These are phyloP conservation scores for Caenorhabditis wallacei DNA, from an alignment of 2,888 invertebrate species.

Conservation along the genomic window DNA sequence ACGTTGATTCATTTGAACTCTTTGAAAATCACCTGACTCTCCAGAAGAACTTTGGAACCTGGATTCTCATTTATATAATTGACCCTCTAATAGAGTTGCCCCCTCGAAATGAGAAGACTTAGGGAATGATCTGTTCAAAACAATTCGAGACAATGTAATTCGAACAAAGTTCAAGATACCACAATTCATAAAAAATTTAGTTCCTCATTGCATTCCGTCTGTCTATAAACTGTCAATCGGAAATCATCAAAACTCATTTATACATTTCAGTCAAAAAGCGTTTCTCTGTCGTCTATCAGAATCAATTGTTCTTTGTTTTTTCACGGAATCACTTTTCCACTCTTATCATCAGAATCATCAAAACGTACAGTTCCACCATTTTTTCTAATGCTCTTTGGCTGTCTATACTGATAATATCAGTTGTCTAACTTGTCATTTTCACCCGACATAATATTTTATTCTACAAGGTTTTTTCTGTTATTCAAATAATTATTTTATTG, in stretches of 20 bases:
- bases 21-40: too few relatives aligned
- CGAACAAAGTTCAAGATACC: too few relatives aligned
- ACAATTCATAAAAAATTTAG: too few relatives aligned
- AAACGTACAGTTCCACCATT: not conserved
- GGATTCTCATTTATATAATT: too few relatives aligned
- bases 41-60: too few relatives aligned
- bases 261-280: too few relatives aligned
- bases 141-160: too few relatives aligned
- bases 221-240: not conserved
- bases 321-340: not conserved
- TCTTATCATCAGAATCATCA: not conserved
- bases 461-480: not conserved
- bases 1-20: too few relatives aligned
- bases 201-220: too few relatives aligned
- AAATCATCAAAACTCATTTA: not conserved
- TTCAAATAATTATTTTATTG: not conserved
- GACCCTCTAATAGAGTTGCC: too few relatives aligned
- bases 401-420: conserved; percentile 14
- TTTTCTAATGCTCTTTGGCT: conserved; percentile 16
- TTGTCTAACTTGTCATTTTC: not conserved
- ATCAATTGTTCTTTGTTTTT: conserved; percentile 12
- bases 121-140: too few relatives aligned
- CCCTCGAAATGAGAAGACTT: too few relatives aligned
- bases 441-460: not conserved
- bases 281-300: not conserved